Evolutionary conservation across 1,140 invertebrate genomes (phyloP), one percentile per base, ranked within the genome.

Genomic region (Polypedilum vanderplanki): DNA sequence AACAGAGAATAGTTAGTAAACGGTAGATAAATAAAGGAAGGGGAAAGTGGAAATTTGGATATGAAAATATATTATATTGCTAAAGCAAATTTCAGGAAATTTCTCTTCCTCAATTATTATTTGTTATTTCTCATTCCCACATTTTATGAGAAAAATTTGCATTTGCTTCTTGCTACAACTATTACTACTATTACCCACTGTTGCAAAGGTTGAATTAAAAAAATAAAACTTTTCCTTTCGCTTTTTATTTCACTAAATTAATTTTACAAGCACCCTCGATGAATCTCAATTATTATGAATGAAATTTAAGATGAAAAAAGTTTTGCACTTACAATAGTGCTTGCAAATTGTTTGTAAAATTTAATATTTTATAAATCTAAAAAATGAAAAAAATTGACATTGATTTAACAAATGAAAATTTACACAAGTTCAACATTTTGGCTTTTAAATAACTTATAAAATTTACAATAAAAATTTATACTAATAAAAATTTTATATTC

Each of bases 351-450:
- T 33, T 33, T 33, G 5, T 33, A 33, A 33, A 33, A 33, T 33
- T 33, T 5, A 33, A 33, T 33, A 3, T 33, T 33, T 33, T 33
- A 33, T 33, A 33, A 33, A 33, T 1, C 24, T 3, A 33, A 33
- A 33, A 5, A 33, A 33, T 33, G 24, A 33, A 5, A 33, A 33
- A 33, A 33, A 33, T 33, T 3, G 5, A 33, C 5, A 5, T 33
- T 33, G 24, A 33, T 33, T 33, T 33, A 3, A 33, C 5, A 33
- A 33, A 33, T 80, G n/a, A n/a, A n/a, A n/a, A n/a, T n/a, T n/a
- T n/a, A n/a, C n/a, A n/a, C n/a, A n/a, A n/a, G n/a, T n/a, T n/a
- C n/a, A n/a, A n/a, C n/a, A n/a, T n/a, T n/a, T n/a, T n/a, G n/a
- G n/a, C n/a, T n/a, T n/a, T n/a, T n/a, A n/a, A n/a, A n/a, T n/a